These are phyloP conservation scores for Ctenodactylus gundi DNA, from an alignment of 2,113 vertebrate species.

Conservation along the genomic window DNA sequence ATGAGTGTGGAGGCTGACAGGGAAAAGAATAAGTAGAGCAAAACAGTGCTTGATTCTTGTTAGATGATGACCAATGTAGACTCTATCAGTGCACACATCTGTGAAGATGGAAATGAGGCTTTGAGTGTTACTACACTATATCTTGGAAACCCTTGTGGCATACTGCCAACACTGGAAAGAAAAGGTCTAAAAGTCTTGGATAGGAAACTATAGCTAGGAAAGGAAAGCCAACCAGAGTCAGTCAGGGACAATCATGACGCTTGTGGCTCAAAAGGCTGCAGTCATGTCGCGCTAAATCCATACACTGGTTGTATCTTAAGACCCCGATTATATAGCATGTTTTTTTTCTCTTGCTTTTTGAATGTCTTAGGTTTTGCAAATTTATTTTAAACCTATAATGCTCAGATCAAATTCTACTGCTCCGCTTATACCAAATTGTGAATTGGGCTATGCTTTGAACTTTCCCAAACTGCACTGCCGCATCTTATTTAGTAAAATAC, in stretches of 20 bases:
- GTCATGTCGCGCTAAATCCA: not conserved
- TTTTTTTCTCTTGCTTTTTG: not conserved
- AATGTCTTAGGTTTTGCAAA: not conserved
- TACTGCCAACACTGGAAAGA: not conserved
- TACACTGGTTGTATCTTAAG: not conserved
- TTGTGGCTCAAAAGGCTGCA: not conserved
- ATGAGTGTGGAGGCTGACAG: not conserved
- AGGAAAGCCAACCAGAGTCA: not conserved
- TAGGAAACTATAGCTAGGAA: not conserved
- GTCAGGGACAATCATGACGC: not conserved
- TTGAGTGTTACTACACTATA: accelerated
- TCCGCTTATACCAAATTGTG: not conserved
- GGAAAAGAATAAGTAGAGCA: not conserved
- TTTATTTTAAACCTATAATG: not conserved
- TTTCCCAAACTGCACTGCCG: not conserved
- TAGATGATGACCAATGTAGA: too few relatives aligned
- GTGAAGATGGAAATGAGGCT: not conserved
- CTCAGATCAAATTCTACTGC: not conserved
- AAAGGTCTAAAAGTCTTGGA: not conserved
- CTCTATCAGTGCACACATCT: not conserved
- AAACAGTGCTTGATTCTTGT: not conserved
- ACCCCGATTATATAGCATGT: not conserved
- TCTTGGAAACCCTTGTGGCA: not conserved
- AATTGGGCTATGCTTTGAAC: not conserved
- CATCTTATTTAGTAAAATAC: not conserved